Percentiles rank a stretch among this genome's conserved stretches.
Conservation (phyloP, 2,113 vertebrate genomes). For the Halcyon malimbica region DNA sequence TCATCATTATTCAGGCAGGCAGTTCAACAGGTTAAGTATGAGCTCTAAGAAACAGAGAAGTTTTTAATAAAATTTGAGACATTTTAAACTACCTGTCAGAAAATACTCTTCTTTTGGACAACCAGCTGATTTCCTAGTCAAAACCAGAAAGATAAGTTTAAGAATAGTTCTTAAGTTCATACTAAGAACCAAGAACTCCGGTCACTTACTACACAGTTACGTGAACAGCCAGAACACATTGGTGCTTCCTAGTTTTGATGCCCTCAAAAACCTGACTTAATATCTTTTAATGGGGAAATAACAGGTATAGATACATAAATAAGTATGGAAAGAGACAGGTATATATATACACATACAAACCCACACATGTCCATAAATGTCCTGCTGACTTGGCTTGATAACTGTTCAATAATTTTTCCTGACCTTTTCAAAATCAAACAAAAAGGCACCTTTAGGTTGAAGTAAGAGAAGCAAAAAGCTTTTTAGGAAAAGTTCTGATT, state of each 20-base stretch:
- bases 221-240: not conserved
- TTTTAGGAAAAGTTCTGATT: not conserved
- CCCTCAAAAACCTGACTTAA: not conserved
- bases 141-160: not conserved
- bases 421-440: not conserved
- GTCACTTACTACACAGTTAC: not conserved
- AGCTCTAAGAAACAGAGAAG: not conserved
- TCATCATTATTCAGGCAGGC: not conserved
- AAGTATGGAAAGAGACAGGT: not conserved
- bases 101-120: not conserved
- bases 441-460: not conserved
- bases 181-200: not conserved
- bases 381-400: not conserved
- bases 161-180: not conserved
- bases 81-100: not conserved
- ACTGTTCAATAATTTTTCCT: not conserved
- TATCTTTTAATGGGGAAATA: not conserved
- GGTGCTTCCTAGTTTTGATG: not conserved
- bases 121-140: not conserved
- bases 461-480: not conserved
- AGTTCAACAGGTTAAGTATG: not conserved
- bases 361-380: not conserved
- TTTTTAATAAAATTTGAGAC: not conserved
- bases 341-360: not conserved
- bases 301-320: not conserved